These are phyloP conservation scores for Drosophila nasuta DNA, from an alignment of 1,140 invertebrate genomes.

Conservation along the genomic window DNA sequence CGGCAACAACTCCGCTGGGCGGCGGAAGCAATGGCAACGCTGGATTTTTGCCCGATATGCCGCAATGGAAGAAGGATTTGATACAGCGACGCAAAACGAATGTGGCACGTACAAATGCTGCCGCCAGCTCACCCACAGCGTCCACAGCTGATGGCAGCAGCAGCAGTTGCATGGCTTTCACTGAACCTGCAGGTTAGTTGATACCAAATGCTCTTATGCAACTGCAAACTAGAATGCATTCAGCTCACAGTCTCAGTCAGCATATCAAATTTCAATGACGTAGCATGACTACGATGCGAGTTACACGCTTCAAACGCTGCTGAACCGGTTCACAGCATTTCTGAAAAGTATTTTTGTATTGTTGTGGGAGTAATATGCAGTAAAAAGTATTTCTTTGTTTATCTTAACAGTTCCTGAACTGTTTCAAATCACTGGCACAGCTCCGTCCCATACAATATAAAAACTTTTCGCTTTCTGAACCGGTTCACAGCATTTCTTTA, in stretches of 20 bases:
- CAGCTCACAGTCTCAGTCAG: neutral
- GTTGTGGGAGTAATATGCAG: too few species aligned
- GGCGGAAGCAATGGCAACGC: conserved; percentile 12
- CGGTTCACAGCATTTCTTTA: neutral
- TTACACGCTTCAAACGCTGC: neutral
- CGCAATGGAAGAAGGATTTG: conserved; percentile 91
- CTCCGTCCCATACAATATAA: too few species aligned
- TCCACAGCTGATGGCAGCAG: conserved; percentile 26
- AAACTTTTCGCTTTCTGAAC: neutral
- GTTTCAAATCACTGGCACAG: too few species aligned
- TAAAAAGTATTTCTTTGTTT: too few species aligned
- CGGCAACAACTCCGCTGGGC: conserved; percentile 42
- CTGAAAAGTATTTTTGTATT: too few species aligned
- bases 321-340: neutral
- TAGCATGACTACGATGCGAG: neutral
- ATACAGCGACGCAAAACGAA: conserved; percentile 87
- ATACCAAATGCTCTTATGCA: neutral
- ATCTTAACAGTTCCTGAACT: too few species aligned
- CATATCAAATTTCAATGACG: neutral
- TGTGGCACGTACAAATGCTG: conserved; percentile 77
- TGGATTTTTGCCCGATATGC: conserved; percentile 85
- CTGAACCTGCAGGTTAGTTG: conserved; percentile 62
- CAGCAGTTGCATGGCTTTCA: conserved; percentile 65
- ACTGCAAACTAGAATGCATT: neutral
- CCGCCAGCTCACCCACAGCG: conserved; percentile 39